phyloP scores from a whole-genome alignment of 2,888 invertebrate genomes.

The Trypoxylon attenuatum region DNA sequence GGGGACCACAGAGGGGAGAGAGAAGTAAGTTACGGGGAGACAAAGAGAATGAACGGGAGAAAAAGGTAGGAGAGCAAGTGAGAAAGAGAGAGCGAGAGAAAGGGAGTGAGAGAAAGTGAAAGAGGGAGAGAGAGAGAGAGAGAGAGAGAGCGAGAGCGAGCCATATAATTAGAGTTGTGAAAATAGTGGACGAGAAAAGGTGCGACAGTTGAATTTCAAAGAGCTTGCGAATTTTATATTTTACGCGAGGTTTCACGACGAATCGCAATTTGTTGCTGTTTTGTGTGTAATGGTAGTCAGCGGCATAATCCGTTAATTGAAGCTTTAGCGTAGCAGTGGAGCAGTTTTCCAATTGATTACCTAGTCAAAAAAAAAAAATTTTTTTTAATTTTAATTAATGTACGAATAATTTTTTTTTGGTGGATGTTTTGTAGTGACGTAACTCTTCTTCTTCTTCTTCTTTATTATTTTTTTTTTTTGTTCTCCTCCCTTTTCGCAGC shows the following conservation, averaged over 20 bases:
- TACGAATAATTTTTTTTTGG: slow-evolving; percentile 21
- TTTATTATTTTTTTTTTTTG: neutral
- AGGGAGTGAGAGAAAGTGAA: neutral
- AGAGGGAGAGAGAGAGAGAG: neutral
- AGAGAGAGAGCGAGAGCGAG: too few relatives aligned
- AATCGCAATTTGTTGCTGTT: slow-evolving; percentile 64
- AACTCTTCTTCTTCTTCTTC: neutral
- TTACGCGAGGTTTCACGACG: slow-evolving; percentile 18
- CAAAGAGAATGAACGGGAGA: slow-evolving; percentile 5
- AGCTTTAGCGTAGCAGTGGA: slow-evolving; percentile 39
- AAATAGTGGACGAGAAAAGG: slow-evolving; percentile 1
- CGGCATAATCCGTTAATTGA: slow-evolving; percentile 72
- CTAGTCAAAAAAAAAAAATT: slow-evolving; percentile 44
- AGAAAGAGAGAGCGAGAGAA: slow-evolving; percentile 5
- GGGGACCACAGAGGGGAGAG: slow-evolving; percentile 15
- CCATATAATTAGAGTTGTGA: slow-evolving; percentile 7
- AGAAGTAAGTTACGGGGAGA: slow-evolving; percentile 7
- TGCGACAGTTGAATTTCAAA: slow-evolving; percentile 1
- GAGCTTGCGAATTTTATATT: slow-evolving; percentile 13
- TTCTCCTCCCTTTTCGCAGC: neutral
- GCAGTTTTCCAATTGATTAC: slow-evolving; percentile 37
- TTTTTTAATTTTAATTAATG: slow-evolving; percentile 28
- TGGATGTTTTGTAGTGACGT: neutral
- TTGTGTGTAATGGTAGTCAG: slow-evolving; percentile 67
- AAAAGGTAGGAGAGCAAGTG: slow-evolving; percentile 7